Evolutionary conservation across 1,140 invertebrate genomes (phyloP), one percentile per base, ranked within the genome.

Genomic region (Camponotus pennsylvanicus): DNA sequence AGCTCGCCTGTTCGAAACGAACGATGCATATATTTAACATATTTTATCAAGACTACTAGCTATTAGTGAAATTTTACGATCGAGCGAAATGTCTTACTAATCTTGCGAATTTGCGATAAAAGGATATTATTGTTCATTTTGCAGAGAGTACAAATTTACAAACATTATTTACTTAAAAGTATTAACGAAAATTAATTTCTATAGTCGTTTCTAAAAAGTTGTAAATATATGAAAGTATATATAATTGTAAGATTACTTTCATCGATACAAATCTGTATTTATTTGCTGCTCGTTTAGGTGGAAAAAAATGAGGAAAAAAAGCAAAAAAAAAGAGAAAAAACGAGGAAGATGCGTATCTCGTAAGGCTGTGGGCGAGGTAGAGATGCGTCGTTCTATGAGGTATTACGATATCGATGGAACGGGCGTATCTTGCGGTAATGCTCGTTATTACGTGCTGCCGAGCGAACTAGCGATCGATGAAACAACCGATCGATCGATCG

Each of bases 361-460:
- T 37, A 61, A 78, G 52, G 86, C 64, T 89, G 57, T 66, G 64
- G 66, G 75, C 79, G 84, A 45, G 59, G 84, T 3, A 52, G 87
- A 85, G 78, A 92, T 90, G 64, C 73, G 83, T 91, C 86, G 78
- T 78, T 75, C 86, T 52, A 75, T 69, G 70, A 79, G 89, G 88
- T 91, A 91, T 91, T 92, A 91, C 85, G 87, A 92, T 92, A 92
- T 86, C 83, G 87, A 79, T 84, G 86, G 64, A 90, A 91, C 73
- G 61, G 79, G 64, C 79, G 86, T 75, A 88, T 92, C 90, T 88
- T 79, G 87, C 86, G 84, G 88, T 93, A 92, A 93, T 92, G 87
- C 88, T 85, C 89, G 89, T 93, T 93, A 93, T 92, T 91, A 92
- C 86, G 70, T 79, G 85, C 86, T 87, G 86, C 79, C 86, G 88